A percentile compares a stretch with the other conserved stretches of the same genome.
phyloP scores from a whole-genome alignment of 2,113 vertebrate species.

The Nothoprocta perdicaria region DNA sequence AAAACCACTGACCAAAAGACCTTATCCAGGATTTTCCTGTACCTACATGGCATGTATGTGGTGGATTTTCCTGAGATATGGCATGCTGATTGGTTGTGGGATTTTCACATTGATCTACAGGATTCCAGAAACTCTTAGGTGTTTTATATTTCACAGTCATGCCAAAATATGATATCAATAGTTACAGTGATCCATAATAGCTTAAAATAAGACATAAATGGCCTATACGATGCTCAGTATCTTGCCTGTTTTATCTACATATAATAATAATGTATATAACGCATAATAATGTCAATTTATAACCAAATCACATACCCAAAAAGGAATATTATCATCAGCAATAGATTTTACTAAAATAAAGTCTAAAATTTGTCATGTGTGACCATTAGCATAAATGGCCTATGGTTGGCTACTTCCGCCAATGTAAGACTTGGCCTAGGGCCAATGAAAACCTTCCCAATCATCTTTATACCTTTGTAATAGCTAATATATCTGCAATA shows the following conservation, averaged over 20 bases:
- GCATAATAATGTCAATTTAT: rapidly evolving
- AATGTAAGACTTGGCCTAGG: not conserved
- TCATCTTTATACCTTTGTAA: not conserved
- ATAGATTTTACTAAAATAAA: not conserved
- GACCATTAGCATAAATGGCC: not conserved
- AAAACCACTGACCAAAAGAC: not conserved
- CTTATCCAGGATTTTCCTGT: not conserved
- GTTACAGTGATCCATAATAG: not conserved
- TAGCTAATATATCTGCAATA: not conserved
- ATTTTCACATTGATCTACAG: not conserved
- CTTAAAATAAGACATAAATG: not conserved
- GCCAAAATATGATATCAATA: not conserved
- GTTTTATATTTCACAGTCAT: not conserved
- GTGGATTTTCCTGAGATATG: not conserved
- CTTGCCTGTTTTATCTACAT: not conserved
- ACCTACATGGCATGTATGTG: not conserved
- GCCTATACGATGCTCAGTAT: not conserved
- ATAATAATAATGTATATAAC: no score
- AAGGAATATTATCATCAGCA: not conserved
- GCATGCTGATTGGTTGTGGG: not conserved
- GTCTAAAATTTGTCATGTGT: not conserved
- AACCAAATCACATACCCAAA: rapidly evolving
- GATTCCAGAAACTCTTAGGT: not conserved
- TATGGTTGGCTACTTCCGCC: not conserved
- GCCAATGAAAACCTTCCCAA: not conserved